Percentiles rank a stretch among this genome's conserved stretches.
These are phyloP conservation scores for Oreotrochilus melanogaster DNA, from an alignment of 2,113 vertebrate genomes.

Conservation along the genomic window DNA sequence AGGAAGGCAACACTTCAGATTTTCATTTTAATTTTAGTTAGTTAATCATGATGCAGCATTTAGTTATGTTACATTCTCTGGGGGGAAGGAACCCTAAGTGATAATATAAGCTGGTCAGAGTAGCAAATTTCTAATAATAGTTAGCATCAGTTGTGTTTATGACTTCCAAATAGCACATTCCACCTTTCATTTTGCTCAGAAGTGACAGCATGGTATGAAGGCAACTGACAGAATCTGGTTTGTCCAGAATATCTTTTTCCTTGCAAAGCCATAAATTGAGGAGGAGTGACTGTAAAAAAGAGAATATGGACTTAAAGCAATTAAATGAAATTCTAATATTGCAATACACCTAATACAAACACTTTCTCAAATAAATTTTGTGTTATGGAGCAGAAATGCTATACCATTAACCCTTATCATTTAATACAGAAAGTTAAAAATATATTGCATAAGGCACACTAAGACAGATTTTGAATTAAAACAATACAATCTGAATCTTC, in stretches of 20 bases:
- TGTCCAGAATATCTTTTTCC: slow-evolving; percentile 89
- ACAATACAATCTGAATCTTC: neutral
- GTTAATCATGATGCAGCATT: neutral
- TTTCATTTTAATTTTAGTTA: neutral
- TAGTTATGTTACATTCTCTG: neutral
- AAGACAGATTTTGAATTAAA: neutral
- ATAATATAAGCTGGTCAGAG: neutral
- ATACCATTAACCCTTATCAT: neutral
- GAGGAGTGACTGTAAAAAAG: slow-evolving; percentile 84
- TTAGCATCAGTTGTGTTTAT: neutral
- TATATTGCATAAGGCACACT: neutral
- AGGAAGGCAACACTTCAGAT: neutral
- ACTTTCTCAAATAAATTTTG: neutral
- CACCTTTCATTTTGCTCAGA: slow-evolving; percentile 94
- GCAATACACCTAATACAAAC: neutral
- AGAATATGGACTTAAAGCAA: neutral
- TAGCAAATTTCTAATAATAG: neutral
- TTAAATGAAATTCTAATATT: neutral
- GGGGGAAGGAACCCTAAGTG: neutral
- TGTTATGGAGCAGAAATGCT: neutral
- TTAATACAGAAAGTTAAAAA: neutral
- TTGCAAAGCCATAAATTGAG: slow-evolving; percentile 92
- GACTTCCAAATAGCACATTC: neutral
- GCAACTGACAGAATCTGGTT: slow-evolving; percentile 79
- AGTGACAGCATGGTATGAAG: slow-evolving; percentile 86